Evolutionary conservation across 2,797 vertebrate species (phyloP).

Genomic region (Propithecus perrieri): DNA sequence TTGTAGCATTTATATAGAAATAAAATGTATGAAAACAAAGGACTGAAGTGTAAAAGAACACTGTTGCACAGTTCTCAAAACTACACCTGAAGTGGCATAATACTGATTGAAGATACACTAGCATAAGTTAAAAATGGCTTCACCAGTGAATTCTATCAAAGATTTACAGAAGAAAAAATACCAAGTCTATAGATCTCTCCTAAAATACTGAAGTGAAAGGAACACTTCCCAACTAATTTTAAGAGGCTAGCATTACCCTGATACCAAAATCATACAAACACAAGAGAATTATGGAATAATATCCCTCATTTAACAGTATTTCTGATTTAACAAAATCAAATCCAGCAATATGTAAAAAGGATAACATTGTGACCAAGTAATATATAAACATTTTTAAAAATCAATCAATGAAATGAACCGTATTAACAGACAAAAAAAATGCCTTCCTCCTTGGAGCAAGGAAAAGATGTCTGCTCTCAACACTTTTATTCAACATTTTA

Average conservation of each 20-base stretch:
- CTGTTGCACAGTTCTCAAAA: background rate
- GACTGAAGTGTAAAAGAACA: background rate
- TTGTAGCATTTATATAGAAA: background rate
- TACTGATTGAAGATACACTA: background rate
- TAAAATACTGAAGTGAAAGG: constrained; percentile 7
- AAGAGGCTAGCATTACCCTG: background rate
- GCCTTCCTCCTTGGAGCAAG: background rate
- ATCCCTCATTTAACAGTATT: background rate
- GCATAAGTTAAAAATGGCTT: background rate
- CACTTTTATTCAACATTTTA: background rate
- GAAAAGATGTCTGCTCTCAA: background rate
- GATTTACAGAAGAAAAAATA: background rate
- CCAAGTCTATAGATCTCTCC: background rate
- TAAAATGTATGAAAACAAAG: constrained; percentile 17
- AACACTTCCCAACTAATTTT: background rate
- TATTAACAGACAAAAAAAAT: background rate
- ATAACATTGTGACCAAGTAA: background rate
- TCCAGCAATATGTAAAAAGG: constrained; percentile 9
- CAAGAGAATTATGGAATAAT: background rate
- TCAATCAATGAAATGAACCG: background rate
- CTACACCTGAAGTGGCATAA: background rate
- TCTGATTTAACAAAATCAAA: constrained; percentile 45
- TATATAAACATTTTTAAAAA: background rate
- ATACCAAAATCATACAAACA: constrained; percentile 9
- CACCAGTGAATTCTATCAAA: background rate